phyloP scores from a whole-genome alignment of 1,140 invertebrate genomes.

The Xylocopa sonorina region DNA sequence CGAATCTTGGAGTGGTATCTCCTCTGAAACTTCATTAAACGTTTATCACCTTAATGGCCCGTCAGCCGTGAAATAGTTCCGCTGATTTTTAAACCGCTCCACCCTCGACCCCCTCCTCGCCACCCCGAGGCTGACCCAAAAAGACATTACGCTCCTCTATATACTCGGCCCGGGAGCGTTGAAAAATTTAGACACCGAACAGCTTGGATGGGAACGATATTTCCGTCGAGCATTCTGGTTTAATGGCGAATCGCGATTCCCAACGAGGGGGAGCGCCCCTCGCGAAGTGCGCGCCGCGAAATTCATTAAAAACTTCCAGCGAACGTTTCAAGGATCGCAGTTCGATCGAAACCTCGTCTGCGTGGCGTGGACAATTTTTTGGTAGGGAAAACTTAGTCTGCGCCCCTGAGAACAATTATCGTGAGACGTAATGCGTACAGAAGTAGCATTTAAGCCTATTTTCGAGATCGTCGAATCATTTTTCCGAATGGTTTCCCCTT shows the following conservation, averaged over 20 bases:
- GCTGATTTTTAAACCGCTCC: conserved; percentile 26
- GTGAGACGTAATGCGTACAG: too few relatives aligned
- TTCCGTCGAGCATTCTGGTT: neutral
- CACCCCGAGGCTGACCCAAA: conserved; percentile 10
- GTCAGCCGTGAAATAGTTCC: conserved; percentile 26
- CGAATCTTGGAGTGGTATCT: conserved; percentile 8
- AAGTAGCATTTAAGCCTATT: too few relatives aligned
- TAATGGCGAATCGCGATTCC: conserved; percentile 27
- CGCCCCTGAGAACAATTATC: too few relatives aligned
- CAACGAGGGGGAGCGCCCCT: too few relatives aligned
- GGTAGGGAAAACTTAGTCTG: neutral
- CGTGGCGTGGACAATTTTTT: neutral
- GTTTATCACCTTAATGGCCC: conserved; percentile 48
- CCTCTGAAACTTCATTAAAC: conserved; percentile 41
- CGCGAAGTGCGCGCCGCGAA: neutral
- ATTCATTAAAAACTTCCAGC: conserved; percentile 9
- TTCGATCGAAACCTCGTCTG: neutral
- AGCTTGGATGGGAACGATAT: conserved; percentile 14
- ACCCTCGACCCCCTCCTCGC: too few relatives aligned
- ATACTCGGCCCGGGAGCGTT: neutral
- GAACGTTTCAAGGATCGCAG: neutral
- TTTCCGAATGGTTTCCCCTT: too few relatives aligned
- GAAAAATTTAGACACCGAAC: conserved; percentile 30
- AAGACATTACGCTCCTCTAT: neutral
- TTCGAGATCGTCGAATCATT: too few relatives aligned